These are phyloP conservation scores for Synergus itoensis DNA, from an alignment of 2,888 invertebrate species.

Conservation along the genomic window DNA sequence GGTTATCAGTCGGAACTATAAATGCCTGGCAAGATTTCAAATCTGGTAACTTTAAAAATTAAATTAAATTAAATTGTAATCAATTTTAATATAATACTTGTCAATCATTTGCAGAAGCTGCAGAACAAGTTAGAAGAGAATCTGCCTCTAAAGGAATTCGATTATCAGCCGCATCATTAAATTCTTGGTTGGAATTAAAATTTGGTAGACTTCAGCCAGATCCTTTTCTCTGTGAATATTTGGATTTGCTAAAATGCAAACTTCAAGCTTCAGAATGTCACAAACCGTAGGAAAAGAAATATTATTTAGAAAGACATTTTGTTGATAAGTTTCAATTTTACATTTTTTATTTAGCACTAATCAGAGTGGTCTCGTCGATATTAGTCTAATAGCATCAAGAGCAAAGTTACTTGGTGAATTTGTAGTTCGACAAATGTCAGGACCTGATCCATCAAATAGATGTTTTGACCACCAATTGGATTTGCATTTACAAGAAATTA, in stretches of 20 bases:
- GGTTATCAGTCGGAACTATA: constrained; percentile 1
- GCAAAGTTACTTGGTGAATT: constrained; percentile 68
- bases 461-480: constrained; percentile 70
- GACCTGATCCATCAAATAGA: constrained; percentile 56
- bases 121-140: constrained; percentile 48
- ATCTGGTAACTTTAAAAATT: constrained; percentile 1
- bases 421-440: constrained; percentile 71
- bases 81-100: not conserved
- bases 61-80: not conserved
- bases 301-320: not conserved
- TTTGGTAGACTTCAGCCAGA: constrained; percentile 68
- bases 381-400: constrained; percentile 60
- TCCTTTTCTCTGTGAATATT: constrained; percentile 60
- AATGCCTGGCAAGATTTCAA: not conserved
- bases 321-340: not conserved
- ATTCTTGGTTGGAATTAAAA: constrained; percentile 59
- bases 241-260: constrained; percentile 64
- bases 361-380: constrained; percentile 53
- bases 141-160: constrained; percentile 44
- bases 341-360: not conserved
- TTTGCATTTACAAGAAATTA: constrained; percentile 68
- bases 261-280: constrained; percentile 56
- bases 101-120: constrained; percentile 43
- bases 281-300: constrained; percentile 14
- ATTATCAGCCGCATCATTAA: constrained; percentile 54